phyloP scores from a whole-genome alignment of 1,140 invertebrate species.

The Zaprionus davidi region DNA sequence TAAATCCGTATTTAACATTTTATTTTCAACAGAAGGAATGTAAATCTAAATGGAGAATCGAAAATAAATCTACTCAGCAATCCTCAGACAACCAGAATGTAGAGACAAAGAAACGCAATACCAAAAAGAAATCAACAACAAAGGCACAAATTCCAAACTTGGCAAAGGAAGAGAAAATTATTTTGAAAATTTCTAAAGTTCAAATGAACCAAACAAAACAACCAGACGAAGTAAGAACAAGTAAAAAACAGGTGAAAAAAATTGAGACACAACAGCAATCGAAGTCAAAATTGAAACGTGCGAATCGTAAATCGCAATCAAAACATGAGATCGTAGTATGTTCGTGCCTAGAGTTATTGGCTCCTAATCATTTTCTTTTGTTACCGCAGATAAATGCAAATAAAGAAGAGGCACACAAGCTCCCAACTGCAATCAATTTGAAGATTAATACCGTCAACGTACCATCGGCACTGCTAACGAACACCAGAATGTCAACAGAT shows the following conservation, averaged over 20 bases:
- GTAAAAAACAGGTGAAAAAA: not conserved
- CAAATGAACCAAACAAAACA: not conserved
- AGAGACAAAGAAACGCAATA: not conserved
- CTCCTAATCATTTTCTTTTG: constrained; percentile 58
- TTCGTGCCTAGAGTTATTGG: constrained; percentile 24
- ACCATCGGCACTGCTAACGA: no score
- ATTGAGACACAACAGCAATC: not conserved
- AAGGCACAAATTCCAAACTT: not conserved
- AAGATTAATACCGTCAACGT: no score
- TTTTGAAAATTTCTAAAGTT: not conserved
- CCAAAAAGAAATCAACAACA: not conserved
- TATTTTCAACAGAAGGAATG: not conserved
- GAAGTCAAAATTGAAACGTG: not conserved
- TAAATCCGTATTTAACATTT: not conserved
- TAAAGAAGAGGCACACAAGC: constrained; percentile 15
- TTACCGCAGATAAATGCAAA: constrained; percentile 50
- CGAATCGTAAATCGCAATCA: not conserved
- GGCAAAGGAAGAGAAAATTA: not conserved
- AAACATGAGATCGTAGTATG: constrained; percentile 30
- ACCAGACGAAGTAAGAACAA: not conserved
- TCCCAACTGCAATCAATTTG: constrained; percentile 32
- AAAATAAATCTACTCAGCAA: not conserved
- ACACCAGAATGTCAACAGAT: not conserved
- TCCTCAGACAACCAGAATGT: not conserved
- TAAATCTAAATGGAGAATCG: not conserved